Conservation (phyloP, 2,888 invertebrate genomes). For the Ennomos erosarius region DNA sequence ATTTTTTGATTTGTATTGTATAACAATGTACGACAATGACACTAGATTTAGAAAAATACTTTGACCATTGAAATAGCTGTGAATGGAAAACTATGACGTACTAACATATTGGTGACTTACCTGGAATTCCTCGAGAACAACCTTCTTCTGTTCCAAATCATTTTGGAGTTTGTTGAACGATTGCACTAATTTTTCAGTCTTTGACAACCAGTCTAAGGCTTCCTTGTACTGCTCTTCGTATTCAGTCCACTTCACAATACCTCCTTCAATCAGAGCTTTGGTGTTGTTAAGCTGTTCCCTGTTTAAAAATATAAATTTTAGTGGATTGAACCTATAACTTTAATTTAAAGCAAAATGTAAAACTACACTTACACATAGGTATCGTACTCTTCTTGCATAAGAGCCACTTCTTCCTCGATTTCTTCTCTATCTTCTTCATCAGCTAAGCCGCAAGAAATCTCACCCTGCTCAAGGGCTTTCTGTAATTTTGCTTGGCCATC, state of each 20-base stretch:
- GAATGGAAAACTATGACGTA: no score
- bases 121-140: slow-evolving; percentile 96
- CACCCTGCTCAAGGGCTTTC: slow-evolving; percentile 92
- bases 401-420: slow-evolving; percentile 96
- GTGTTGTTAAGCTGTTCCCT: slow-evolving; percentile 92
- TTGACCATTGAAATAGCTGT: no score
- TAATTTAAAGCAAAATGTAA: slow-evolving; percentile 4
- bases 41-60: no score
- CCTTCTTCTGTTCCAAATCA: slow-evolving; percentile 95
- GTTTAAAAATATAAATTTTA: slow-evolving; percentile 35
- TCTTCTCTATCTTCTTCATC: slow-evolving; percentile 95
- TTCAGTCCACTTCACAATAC: slow-evolving; percentile 97
- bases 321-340: slow-evolving; percentile 1
- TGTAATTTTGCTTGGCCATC: slow-evolving; percentile 94
- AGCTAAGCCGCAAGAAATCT: slow-evolving; percentile 93
- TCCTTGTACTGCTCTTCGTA: slow-evolving; percentile 97
- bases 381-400: slow-evolving; percentile 96
- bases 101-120: no score
- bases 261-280: slow-evolving; percentile 92
- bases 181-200: slow-evolving; percentile 95
- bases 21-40: no score
- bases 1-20: no score
- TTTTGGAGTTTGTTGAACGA: slow-evolving; percentile 95
- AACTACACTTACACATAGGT: slow-evolving; percentile 88
- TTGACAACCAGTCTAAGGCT: slow-evolving; percentile 94